A percentile compares a stretch with the other conserved stretches of the same genome.
Evolutionary conservation across 2,797 vertebrate genomes (phyloP).

Genomic region (Macroramphosus scolopax): DNA sequence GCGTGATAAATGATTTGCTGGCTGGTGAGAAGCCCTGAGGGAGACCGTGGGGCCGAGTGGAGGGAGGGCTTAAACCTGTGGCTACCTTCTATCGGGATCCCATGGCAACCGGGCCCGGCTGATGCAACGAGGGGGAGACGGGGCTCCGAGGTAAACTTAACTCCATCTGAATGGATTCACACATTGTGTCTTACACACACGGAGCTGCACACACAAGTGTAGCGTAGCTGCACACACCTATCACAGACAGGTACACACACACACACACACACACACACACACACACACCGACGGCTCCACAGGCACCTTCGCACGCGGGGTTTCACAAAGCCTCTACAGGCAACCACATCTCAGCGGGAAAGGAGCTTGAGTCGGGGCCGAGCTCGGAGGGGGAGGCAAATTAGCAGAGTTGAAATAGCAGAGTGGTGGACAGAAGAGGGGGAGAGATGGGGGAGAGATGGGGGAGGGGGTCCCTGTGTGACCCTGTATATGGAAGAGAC

Average conservation of each 20-base stretch:
- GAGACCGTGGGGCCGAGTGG: conserved; percentile 30
- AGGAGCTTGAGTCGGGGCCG: conserved; percentile 43
- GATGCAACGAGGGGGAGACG: conserved; percentile 41
- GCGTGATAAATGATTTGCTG: conserved; percentile 74
- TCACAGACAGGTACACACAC: neutral
- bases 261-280: neutral
- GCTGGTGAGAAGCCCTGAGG: conserved; percentile 60
- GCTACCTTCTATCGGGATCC: conserved; percentile 55
- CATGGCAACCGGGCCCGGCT: conserved; percentile 38
- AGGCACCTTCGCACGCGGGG: neutral
- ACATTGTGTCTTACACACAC: conserved; percentile 9
- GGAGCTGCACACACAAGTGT: no score
- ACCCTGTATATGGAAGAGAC: conserved; percentile 27
- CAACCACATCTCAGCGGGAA: conserved; percentile 60
- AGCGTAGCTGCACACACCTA: neutral
- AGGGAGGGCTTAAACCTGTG: conserved; percentile 44
- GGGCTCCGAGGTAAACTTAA: conserved; percentile 10
- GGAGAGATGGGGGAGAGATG: conserved; percentile 13
- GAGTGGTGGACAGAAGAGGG: conserved; percentile 33
- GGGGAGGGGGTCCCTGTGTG: conserved; percentile 13
- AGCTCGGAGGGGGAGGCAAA: conserved; percentile 60
- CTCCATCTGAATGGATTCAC: conserved; percentile 18
- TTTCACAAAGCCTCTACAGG: conserved; percentile 37
- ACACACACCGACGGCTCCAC: conserved; percentile 11
- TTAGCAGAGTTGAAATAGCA: conserved; percentile 64